Conservation (phyloP, 2,888 invertebrate genomes). For the Hecatera dysodea region DNA sequence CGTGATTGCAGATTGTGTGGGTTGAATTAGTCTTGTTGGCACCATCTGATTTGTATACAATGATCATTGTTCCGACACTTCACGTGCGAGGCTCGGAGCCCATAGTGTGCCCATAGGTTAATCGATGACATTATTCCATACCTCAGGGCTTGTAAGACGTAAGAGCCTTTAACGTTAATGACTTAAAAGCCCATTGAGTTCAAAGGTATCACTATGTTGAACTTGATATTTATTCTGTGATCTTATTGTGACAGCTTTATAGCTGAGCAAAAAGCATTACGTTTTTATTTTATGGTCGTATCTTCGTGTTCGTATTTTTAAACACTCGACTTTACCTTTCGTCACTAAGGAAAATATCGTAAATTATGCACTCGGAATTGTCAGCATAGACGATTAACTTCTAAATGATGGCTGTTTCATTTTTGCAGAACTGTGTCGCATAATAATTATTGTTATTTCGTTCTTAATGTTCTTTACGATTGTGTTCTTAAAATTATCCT, state of each 20-base stretch:
- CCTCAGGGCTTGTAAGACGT: slow-evolving; percentile 24
- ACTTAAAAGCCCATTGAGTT: slow-evolving; percentile 38
- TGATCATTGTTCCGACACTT: slow-evolving; percentile 85
- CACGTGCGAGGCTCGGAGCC: slow-evolving; percentile 57
- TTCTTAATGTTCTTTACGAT: slow-evolving; percentile 48
- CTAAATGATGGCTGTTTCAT: slow-evolving; percentile 61
- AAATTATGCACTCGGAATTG: slow-evolving; percentile 62
- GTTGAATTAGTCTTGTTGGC: slow-evolving; percentile 76
- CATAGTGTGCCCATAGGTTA: slow-evolving; percentile 69
- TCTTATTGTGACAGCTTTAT: slow-evolving; percentile 64
- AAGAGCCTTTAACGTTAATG: slow-evolving; percentile 43
- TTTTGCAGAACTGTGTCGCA: slow-evolving; percentile 59
- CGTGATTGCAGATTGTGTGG: slow-evolving; percentile 70
- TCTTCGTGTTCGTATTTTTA: slow-evolving; percentile 64
- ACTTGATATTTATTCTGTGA: slow-evolving; percentile 75
- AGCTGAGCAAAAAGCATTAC: slow-evolving; percentile 33
- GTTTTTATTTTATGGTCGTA: slow-evolving; percentile 55
- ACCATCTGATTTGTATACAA: slow-evolving; percentile 89
- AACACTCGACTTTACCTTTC: slow-evolving; percentile 58
- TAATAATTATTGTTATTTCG: slow-evolving; percentile 59
- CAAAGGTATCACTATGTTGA: slow-evolving; percentile 37
- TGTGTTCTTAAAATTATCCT: slow-evolving; percentile 18
- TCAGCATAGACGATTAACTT: slow-evolving; percentile 60
- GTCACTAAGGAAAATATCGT: slow-evolving; percentile 62
- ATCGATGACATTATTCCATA: slow-evolving; percentile 73